A percentile compares a stretch with the other conserved stretches of the same genome.
phyloP scores from a whole-genome alignment of 2,888 invertebrate species.

The Acheta domesticus region DNA sequence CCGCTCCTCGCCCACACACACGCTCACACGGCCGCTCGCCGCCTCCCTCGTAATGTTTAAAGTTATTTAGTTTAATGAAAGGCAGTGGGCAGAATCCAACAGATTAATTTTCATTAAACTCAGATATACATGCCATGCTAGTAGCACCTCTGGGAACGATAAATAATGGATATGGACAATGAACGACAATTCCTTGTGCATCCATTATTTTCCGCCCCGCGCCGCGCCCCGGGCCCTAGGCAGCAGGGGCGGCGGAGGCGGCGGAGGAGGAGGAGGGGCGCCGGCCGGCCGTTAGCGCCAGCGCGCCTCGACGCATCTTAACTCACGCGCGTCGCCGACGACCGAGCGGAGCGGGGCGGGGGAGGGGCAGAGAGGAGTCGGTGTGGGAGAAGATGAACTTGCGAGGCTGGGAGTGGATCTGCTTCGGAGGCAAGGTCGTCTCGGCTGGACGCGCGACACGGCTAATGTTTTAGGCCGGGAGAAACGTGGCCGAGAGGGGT shows the following conservation, averaged over 20 bases:
- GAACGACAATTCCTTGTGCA: slow-evolving; percentile 18
- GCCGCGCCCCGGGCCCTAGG: neutral
- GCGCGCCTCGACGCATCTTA: slow-evolving; percentile 4
- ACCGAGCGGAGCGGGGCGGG: neutral
- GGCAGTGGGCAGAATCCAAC: slow-evolving; percentile 9
- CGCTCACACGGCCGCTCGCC: neutral
- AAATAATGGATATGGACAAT: slow-evolving; percentile 18
- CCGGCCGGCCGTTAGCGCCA: neutral
- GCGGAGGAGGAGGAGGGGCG: neutral
- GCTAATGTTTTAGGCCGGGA: too few species aligned
- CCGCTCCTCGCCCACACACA: too few species aligned
- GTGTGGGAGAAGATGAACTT: neutral
- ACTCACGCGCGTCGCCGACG: neutral
- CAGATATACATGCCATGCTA: slow-evolving; percentile 10
- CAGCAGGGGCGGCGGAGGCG: neutral
- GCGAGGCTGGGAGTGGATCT: neutral
- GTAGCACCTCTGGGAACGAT: slow-evolving; percentile 18
- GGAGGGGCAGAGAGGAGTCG: neutral
- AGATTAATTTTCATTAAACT: slow-evolving; percentile 18
- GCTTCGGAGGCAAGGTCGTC: too few species aligned
- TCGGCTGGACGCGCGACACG: too few species aligned
- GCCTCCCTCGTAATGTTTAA: slow-evolving; percentile 18
- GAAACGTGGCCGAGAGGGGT: too few species aligned
- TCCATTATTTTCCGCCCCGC: slow-evolving; percentile 1
- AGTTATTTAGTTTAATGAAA: slow-evolving; percentile 9